Percentiles rank a stretch among this genome's conserved stretches.
phyloP scores from a whole-genome alignment of 2,113 vertebrate species.

The Cynocephalus volans region DNA sequence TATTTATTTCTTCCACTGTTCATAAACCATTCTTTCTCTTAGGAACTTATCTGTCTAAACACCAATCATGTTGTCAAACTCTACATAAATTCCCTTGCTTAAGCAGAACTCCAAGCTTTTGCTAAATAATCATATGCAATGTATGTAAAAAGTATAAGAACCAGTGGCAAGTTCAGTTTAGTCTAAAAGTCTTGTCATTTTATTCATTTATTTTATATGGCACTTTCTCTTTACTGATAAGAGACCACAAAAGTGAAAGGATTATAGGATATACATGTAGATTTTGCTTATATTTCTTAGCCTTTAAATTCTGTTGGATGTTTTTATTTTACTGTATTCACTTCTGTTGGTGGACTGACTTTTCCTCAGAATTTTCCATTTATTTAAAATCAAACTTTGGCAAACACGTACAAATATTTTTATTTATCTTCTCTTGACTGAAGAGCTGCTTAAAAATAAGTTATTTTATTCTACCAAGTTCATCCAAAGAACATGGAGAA shows the following conservation, averaged over 20 bases:
- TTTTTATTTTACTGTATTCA: neutral
- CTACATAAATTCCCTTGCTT: neutral
- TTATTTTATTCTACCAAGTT: neutral
- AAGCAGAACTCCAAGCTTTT: neutral
- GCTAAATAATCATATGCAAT: neutral
- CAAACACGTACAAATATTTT: neutral
- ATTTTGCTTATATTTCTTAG: neutral
- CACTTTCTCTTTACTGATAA: neutral
- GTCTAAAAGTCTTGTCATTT: neutral
- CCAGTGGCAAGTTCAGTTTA: neutral
- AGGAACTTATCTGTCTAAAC: neutral
- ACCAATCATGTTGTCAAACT: neutral
- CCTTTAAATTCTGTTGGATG: neutral
- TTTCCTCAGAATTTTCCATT: slow-evolving; percentile 21
- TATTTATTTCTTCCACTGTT: neutral
- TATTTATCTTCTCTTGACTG: neutral
- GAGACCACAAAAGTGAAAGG: neutral
- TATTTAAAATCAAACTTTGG: slow-evolving; percentile 48
- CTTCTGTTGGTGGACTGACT: neutral
- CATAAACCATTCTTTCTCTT: slow-evolving; percentile 20
- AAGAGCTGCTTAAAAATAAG: neutral
- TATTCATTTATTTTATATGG: neutral
- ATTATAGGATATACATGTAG: too few species aligned
- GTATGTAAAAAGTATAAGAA: neutral
- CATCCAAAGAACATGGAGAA: neutral